Base-by-base conservation (phyloP, 2,797 vertebrate species). In the Agapornis canus region DNA sequence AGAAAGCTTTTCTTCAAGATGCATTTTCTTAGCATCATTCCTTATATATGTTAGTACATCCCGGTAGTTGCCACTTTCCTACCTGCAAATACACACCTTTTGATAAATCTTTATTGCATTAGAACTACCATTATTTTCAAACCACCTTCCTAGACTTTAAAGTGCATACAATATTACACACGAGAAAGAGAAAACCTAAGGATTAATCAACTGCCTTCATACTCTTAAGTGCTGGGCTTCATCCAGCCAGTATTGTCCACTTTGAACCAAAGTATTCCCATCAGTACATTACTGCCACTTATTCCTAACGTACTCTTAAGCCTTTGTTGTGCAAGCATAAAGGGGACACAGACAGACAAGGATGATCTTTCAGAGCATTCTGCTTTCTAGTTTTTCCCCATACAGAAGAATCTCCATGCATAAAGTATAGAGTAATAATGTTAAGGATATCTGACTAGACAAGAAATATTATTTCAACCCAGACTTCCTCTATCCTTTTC, bases 321-420 rank as follows among this genome's bases (percentile, higher is more conserved):
- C 68, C 97, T 97, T 59, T 93, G 96, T 96, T 95, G 87, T 68
- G 95, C 94, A 95, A 97, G 95, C 96, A 96, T 29, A 95, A 96
- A 87, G 49, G 78, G 89, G 89, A 95, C 87, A 92, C 63, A 92
- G 90, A 86, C 0, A 0, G 77, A 95, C 22, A 15, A 78, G 49
- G 54, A 88, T 49, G 64, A 92, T 89, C 65, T 82, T 93, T 59
- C 76, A 91, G 59, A 91, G 47, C 43, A 56, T 86, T 93, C 43
- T 59, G 51, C 87, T 92, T 87, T 87, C 86, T 82, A 71, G 29
- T 32, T 91, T 72, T 83, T 39, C 39, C 49, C 22, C 23, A 25
- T 26, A 60, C 13, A 35, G 68, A 84, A 45, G 39, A 82, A 56
- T 52, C 35, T 31, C 18, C 40, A 6, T 42, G 8, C 43, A n/a